phyloP scores from a whole-genome alignment of 2,113 vertebrate species.

The Hipposideros armiger region DNA sequence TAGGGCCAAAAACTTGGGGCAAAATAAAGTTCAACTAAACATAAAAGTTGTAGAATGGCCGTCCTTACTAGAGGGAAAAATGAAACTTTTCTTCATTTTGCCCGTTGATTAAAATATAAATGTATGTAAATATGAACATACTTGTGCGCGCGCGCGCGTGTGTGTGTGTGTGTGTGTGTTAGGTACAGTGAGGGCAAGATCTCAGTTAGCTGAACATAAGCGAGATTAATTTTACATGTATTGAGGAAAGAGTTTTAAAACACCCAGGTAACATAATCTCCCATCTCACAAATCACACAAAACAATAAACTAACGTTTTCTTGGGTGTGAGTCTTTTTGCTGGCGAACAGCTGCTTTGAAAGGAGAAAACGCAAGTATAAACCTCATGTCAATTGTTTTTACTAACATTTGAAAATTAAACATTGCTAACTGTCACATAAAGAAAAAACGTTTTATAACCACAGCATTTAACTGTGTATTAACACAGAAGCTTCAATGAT shows the following conservation, averaged over 20 bases:
- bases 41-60: not conserved
- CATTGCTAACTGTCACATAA: not conserved
- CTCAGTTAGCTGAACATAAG: conserved; percentile 38
- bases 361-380: not conserved
- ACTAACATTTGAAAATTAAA: conserved; percentile 54
- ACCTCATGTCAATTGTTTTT: not conserved
- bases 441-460: conserved; percentile 53
- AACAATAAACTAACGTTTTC: not conserved
- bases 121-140: too few relatives aligned
- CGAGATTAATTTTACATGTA: conserved; percentile 37
- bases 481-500: not conserved
- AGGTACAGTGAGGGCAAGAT: conserved; percentile 29
- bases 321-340: not conserved
- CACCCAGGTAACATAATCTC: not conserved
- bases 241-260: conserved; percentile 38
- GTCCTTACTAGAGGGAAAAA: not conserved
- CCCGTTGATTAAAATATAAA: conserved; percentile 6
- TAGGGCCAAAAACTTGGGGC: not conserved
- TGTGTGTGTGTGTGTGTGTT: not conserved
- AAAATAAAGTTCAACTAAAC: not conserved
- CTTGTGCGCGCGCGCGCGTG: not conserved
- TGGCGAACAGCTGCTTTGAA: not conserved
- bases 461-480: not conserved
- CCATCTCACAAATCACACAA: conserved; percentile 36
- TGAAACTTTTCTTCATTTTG: not conserved